Conservation (phyloP, 2,113 vertebrate species). For the Heteronetta atricapilla region DNA sequence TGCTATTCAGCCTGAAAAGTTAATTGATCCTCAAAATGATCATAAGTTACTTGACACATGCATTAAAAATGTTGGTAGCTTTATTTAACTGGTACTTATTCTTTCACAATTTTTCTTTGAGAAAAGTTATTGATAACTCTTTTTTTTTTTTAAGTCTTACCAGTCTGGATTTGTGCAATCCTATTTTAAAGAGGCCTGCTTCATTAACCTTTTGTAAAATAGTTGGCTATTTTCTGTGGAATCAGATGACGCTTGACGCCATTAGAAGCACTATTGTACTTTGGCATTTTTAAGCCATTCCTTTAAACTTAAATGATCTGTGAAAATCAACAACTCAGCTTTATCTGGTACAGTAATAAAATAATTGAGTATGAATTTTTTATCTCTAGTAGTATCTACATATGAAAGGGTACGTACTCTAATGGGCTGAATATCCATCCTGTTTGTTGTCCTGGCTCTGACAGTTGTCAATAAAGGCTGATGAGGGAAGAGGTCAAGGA, state of each 20-base stretch:
- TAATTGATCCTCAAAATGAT: not conserved
- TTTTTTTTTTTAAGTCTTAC: not conserved
- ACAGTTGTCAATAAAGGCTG: not conserved
- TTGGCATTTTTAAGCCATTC: not conserved
- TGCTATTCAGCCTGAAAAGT: not conserved
- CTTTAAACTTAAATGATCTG: not conserved
- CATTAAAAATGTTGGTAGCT: not conserved
- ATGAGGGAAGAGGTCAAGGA: not conserved
- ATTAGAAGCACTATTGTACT: not conserved
- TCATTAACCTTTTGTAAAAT: not conserved
- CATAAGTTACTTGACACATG: accelerated
- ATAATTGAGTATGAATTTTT: not conserved
- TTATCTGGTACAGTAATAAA: not conserved
- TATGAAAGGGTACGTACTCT: not conserved
- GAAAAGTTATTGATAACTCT: not conserved
- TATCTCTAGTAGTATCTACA: not conserved
- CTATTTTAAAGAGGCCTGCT: not conserved
- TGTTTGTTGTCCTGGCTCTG: not conserved
- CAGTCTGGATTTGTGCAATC: not conserved
- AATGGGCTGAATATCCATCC: not conserved
- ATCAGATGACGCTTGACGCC: not conserved
- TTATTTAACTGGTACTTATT: not conserved
- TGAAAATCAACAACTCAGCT: not conserved
- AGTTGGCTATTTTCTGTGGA: not conserved
- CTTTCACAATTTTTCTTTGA: not conserved